phyloP scores from a whole-genome alignment of 1,140 invertebrate genomes.

The Gerris buenoi region DNA sequence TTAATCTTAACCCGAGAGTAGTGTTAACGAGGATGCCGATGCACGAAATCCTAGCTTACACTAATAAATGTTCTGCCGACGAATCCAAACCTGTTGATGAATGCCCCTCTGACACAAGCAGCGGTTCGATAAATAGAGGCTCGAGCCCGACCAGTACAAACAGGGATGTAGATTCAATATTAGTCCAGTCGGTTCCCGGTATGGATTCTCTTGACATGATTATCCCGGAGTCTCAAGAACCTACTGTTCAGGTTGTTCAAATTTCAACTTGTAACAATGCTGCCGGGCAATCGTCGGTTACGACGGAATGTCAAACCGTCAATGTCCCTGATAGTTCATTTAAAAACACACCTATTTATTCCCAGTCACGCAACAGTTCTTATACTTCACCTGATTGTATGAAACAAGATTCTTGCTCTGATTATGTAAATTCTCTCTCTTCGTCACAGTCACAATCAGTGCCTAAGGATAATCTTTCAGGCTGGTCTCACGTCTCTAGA shows the following conservation, averaged over 20 bases:
- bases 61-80: constrained; percentile 23
- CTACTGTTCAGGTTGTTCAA: constrained; percentile 43
- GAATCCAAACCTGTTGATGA: constrained; percentile 5
- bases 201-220: constrained; percentile 39
- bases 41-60: not conserved
- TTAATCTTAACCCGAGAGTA: constrained; percentile 37
- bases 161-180: constrained; percentile 27
- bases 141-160: constrained; percentile 8
- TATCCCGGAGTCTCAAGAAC: constrained; percentile 33
- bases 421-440: not conserved
- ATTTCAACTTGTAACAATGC: constrained; percentile 25
- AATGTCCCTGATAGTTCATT: not conserved
- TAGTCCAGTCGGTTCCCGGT: constrained; percentile 35
- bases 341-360: not conserved
- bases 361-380: not conserved
- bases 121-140: constrained; percentile 23
- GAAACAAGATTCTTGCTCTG: not conserved
- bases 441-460: not conserved
- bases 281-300: not conserved
- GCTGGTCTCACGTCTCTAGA: not conserved
- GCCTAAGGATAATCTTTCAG: not conserved
- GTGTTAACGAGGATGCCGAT: constrained; percentile 29
- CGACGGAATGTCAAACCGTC: not conserved
- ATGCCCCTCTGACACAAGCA: not conserved
- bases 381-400: not conserved